phyloP scores from a whole-genome alignment of 2,113 vertebrate species.

The Podarcis cretensis region DNA sequence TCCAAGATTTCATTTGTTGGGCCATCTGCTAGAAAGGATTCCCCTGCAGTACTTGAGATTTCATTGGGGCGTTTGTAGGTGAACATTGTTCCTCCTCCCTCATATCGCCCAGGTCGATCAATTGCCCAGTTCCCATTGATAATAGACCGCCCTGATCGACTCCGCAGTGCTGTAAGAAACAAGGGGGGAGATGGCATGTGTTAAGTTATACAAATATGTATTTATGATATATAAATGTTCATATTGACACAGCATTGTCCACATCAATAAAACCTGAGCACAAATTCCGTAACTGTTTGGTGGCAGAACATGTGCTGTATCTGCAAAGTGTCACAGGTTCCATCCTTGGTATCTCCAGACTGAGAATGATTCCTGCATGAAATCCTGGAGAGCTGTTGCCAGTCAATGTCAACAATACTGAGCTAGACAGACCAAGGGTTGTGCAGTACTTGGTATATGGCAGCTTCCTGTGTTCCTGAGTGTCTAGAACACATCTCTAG shows the following conservation, averaged over 20 bases:
- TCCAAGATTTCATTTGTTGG: slow-evolving; percentile 95
- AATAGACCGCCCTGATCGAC: slow-evolving; percentile 90
- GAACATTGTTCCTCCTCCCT: slow-evolving; percentile 95
- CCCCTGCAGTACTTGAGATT: slow-evolving; percentile 92
- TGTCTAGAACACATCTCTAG: not conserved
- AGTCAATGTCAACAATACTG: too few species aligned
- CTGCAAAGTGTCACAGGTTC: not conserved
- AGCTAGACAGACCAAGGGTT: too few species aligned
- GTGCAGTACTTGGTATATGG: too few species aligned
- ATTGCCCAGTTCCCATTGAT: slow-evolving; percentile 98
- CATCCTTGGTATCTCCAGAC: too few species aligned
- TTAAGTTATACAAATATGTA: not conserved
- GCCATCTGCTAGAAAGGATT: slow-evolving; percentile 93
- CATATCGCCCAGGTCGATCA: slow-evolving; percentile 91
- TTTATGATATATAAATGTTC: not conserved
- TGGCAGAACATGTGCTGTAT: too few species aligned
- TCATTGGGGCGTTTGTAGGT: slow-evolving; percentile 95
- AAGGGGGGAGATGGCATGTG: not conserved
- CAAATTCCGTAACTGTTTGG: not conserved
- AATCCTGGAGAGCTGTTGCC: too few species aligned
- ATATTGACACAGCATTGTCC: not conserved
- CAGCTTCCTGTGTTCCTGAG: too few species aligned
- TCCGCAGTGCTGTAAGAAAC: slow-evolving; percentile 82
- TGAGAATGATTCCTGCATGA: too few species aligned
- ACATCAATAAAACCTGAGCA: not conserved